These are phyloP conservation scores for Hypolimnas misippus DNA, from an alignment of 2,888 invertebrate genomes.

Conservation along the genomic window DNA sequence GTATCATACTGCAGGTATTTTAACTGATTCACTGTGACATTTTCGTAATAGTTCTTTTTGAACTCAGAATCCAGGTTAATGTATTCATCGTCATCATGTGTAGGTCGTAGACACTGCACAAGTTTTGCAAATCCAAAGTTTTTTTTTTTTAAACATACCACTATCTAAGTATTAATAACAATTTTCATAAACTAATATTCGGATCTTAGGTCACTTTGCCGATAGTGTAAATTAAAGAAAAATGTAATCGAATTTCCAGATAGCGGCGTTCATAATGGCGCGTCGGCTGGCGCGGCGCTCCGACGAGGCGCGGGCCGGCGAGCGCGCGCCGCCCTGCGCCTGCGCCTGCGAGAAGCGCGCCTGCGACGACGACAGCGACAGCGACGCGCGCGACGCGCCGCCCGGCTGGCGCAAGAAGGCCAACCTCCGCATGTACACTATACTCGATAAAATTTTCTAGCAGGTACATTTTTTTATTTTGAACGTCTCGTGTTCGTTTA, in stretches of 20 bases:
- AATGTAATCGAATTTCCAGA: slow-evolving; percentile 48
- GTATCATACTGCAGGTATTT: slow-evolving; percentile 66
- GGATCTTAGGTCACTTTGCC: too few relatives aligned
- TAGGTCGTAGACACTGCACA: too few relatives aligned
- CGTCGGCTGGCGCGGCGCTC: slow-evolving; percentile 55
- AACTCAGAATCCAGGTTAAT: too few relatives aligned
- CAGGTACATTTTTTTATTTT: slow-evolving; percentile 56
- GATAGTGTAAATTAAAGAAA: background rate
- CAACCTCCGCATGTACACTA: slow-evolving; percentile 79
- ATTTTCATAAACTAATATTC: too few relatives aligned
- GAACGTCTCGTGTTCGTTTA: background rate
- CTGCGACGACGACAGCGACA: slow-evolving; percentile 44
- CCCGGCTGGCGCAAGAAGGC: slow-evolving; percentile 75
- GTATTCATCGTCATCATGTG: too few relatives aligned
- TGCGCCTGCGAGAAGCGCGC: slow-evolving; percentile 42
- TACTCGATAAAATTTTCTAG: slow-evolving; percentile 82
- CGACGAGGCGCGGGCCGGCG: slow-evolving; percentile 37
- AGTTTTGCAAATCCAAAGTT: too few relatives aligned
- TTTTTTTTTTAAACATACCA: too few relatives aligned
- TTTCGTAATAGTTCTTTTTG: too few relatives aligned
- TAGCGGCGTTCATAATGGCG: slow-evolving; percentile 72
- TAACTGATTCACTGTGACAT: background rate
- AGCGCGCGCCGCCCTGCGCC: slow-evolving; percentile 39
- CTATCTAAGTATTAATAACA: too few relatives aligned
- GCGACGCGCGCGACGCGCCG: slow-evolving; percentile 52